Base-by-base conservation (phyloP, 2,888 invertebrate genomes). In the Fragum sueziense region DNA sequence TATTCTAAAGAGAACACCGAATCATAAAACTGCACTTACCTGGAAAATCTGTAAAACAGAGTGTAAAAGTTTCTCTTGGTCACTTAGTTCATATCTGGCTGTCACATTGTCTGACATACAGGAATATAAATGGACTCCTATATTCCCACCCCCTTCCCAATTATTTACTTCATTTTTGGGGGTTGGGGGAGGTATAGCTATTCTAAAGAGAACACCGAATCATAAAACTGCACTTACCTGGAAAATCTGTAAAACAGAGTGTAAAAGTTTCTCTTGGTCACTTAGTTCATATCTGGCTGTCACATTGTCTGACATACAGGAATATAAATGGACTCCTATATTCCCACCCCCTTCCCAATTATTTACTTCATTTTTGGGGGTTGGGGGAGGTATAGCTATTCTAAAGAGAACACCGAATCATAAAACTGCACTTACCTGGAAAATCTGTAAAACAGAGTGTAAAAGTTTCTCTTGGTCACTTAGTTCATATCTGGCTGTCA, bases 181-280 rank as follows among this genome's bases (percentile, higher is more conserved):
- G n/a, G n/a, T n/a, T n/a, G n/a, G n/a, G n/a, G n/a, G n/a, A n/a
- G n/a, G n/a, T n/a, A n/a, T n/a, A n/a, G n/a, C n/a, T n/a, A n/a
- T n/a, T n/a, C n/a, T n/a, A n/a, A n/a, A n/a, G n/a, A n/a, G n/a
- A n/a, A n/a, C n/a, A n/a, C n/a, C n/a, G n/a, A n/a, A n/a, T n/a
- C n/a, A n/a, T n/a, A n/a, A n/a, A n/a, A n/a, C n/a, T n/a, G n/a
- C 69, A 51, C 14, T 6, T 72, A 82, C 82, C 82, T 79, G 34
- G 0, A 76, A 1, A 20, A 82, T 76, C 27, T 73, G 34, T 17
- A 51, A 47, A 9, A 79, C 74, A 6, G 61, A 52, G n/a, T 41
- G 25, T 22, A 69, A 29, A 2, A 79, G 62, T 1, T 74, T 31
- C 22, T 1, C 4, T 27, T 79, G 76, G 25, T 82, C 73, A 2